Evolutionary conservation across 2,888 invertebrate species (phyloP).

Genomic region (Lathronympha strigana): DNA sequence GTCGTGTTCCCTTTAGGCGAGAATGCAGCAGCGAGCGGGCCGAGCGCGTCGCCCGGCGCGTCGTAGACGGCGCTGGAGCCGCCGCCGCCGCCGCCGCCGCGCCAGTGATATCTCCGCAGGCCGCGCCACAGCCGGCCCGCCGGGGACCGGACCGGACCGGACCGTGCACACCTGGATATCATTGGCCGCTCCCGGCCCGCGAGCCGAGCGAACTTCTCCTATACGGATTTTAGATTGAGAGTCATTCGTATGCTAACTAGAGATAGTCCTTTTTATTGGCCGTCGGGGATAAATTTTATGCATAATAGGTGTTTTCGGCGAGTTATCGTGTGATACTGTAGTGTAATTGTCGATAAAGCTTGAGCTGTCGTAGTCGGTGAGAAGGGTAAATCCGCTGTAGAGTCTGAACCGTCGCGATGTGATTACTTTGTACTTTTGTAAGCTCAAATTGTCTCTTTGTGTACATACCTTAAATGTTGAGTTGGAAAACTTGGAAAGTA

Average conservation of each 20-base stretch:
- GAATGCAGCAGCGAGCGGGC: constrained; percentile 59
- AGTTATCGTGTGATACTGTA: constrained; percentile 79
- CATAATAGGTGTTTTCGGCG: constrained; percentile 79
- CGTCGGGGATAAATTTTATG: constrained; percentile 71
- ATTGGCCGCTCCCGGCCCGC: too few species aligned
- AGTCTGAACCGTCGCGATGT: constrained; percentile 79
- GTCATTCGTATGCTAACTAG: constrained; percentile 66
- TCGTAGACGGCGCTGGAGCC: constrained; percentile 55
- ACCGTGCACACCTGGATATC: neutral
- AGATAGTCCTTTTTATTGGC: constrained; percentile 73
- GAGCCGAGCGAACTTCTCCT: constrained; percentile 14
- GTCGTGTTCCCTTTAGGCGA: constrained; percentile 54
- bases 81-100: constrained; percentile 22
- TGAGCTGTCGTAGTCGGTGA: constrained; percentile 79
- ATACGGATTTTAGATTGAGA: constrained; percentile 47
- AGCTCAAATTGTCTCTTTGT: constrained; percentile 80
- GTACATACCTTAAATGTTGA: constrained; percentile 78
- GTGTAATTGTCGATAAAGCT: constrained; percentile 78
- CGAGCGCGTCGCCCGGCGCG: constrained; percentile 59
- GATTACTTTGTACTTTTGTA: constrained; percentile 83
- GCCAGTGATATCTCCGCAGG: neutral
- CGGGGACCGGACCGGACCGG: neutral
- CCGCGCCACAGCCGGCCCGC: too few species aligned
- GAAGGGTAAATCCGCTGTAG: constrained; percentile 80
- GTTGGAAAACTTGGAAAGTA: constrained; percentile 63